Percentiles rank a stretch among this genome's conserved stretches.
Evolutionary conservation across 1,140 invertebrate species (phyloP).

Genomic region (Eupeodes corollae): DNA sequence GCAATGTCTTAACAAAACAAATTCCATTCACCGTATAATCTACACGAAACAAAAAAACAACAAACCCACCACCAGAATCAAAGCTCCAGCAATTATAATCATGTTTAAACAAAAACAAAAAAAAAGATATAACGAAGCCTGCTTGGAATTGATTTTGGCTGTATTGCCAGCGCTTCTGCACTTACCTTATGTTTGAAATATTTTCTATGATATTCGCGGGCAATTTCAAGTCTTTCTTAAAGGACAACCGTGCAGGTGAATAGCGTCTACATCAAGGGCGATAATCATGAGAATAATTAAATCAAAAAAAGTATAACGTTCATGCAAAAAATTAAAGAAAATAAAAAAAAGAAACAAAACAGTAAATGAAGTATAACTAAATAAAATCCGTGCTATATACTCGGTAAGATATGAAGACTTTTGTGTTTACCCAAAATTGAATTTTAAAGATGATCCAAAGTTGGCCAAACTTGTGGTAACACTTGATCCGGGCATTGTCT

Average conservation of each 20-base stretch:
- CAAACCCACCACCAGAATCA: no score
- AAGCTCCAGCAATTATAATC: no score
- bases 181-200: conserved; percentile 61
- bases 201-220: conserved; percentile 60
- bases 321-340: conserved; percentile 21
- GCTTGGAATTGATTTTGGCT: not conserved
- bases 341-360: conserved; percentile 12
- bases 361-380: not conserved
- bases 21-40: not conserved
- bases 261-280: conserved; percentile 57
- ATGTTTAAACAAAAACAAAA: not conserved
- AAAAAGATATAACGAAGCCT: not conserved
- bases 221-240: conserved; percentile 59
- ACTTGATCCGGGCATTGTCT: conserved; percentile 64
- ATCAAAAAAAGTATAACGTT: conserved; percentile 4
- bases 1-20: not conserved
- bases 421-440: conserved; percentile 67
- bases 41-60: not conserved
- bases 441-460: conserved; percentile 65
- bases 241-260: conserved; percentile 61
- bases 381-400: conserved; percentile 3
- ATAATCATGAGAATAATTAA: conserved; percentile 13
- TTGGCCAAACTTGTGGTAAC: conserved; percentile 64
- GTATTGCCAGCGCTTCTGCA: conserved; percentile 6
- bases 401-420: not conserved